These are phyloP conservation scores for Rapana venosa DNA, from an alignment of 2,888 invertebrate genomes.

Conservation along the genomic window DNA sequence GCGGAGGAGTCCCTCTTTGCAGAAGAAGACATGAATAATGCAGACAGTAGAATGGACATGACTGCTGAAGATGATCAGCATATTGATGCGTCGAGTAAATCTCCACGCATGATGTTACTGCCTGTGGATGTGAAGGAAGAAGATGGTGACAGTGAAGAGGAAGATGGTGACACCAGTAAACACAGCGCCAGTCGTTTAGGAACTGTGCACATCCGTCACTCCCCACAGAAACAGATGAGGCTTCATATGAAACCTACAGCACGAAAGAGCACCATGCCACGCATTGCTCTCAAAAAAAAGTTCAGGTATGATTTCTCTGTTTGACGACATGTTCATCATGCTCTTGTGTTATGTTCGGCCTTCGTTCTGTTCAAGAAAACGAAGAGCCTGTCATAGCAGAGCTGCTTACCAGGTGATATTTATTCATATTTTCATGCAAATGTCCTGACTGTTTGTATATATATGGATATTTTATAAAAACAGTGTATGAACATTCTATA, in stretches of 20 bases:
- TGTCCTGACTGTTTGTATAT: too few species aligned
- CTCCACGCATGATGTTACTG: constrained; percentile 27
- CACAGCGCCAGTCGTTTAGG: not conserved
- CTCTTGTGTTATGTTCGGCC: too few species aligned
- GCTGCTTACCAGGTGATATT: too few species aligned
- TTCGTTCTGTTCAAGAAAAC: too few species aligned
- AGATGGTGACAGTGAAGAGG: not conserved
- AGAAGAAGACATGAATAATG: not conserved
- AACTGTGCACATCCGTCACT: constrained; percentile 23
- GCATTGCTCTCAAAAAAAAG: constrained; percentile 23
- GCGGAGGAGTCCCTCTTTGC: constrained; percentile 19
- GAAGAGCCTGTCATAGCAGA: too few species aligned
- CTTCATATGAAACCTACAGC: constrained; percentile 57
- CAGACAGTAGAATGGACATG: not conserved
- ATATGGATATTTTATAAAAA: too few species aligned
- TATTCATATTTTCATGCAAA: too few species aligned
- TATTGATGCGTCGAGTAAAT: not conserved
- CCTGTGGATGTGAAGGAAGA: constrained; percentile 35
- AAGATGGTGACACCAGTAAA: not conserved
- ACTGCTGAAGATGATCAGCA: not conserved
- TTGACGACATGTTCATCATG: too few species aligned
- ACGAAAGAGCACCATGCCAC: constrained; percentile 68
- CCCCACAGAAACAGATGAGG: not conserved
- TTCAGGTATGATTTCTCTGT: constrained; percentile 5
- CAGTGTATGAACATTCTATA: too few species aligned